Base-by-base conservation (phyloP, 1,140 invertebrate species). In the Diabrotica undecimpunctata region DNA sequence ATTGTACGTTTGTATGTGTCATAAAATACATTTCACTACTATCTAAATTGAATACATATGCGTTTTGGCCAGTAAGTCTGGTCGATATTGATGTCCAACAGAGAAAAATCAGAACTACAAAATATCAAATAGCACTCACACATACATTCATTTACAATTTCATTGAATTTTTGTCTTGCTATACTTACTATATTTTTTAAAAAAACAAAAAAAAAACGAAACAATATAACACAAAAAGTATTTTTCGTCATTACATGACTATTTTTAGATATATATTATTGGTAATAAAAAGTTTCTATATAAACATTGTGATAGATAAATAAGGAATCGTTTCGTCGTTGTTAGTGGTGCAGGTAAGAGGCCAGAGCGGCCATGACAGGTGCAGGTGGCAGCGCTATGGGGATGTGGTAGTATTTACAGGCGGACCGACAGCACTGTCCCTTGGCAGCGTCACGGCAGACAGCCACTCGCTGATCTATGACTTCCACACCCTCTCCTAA, bases 391-490 rank as follows among this genome's bases (percentile, higher is more conserved):
- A 92, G 83, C 74, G 86, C 86, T 80, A 92, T 87, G 75, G 91
- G 92, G 86, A 94, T 92, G 85, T 94, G 91, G 86, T 93, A 94
- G 86, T 92, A 95, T 89, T 94, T 95, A 89, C 93, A 96, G 81
- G 90, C 86, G 79, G 90, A 88, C 79, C 93, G 90, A 75, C 88
- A 86, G 82, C 93, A 95, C 80, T 91, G 88, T 78, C 93, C 93
- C 80, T 93, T 93, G 76, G 91, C 93, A 80, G 92, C 91, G 86
- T 96, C 93, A 79, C 93, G 91, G 83, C 94, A 96, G 75, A 96
- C 93, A 79, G 92, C 93, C 84, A 96, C 93, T 81, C 91, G 89
- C 80, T 93, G 92, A 82, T 94, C 92, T 83, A 89, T 89, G 84
- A 95, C 91, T 87, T 95, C 93, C 85, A 95, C 92, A 80, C 86